A percentile compares a stretch with the other conserved stretches of the same genome.
Evolutionary conservation across 1,140 invertebrate species (phyloP).

Genomic region (Cotesia vestalis): DNA sequence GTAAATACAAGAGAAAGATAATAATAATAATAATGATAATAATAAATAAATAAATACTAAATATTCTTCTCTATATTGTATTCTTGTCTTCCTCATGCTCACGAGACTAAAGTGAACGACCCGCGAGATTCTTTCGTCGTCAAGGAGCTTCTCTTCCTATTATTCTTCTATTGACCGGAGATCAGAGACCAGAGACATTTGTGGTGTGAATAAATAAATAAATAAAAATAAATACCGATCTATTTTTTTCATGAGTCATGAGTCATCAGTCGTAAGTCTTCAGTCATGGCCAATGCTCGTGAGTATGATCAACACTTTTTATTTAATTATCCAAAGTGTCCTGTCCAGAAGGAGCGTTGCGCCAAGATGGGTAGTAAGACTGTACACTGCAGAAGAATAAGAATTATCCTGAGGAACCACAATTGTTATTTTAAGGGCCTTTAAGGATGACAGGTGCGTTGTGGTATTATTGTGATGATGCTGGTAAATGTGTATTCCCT

Average conservation of each 20-base stretch:
- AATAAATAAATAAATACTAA: too few species aligned
- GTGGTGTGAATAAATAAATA: slow-evolving; percentile 47
- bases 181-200: neutral
- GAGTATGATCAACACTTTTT: neutral
- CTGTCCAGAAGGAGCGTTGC: neutral
- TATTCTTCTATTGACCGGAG: too few species aligned
- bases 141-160: neutral
- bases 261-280: neutral
- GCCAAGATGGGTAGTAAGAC: too few species aligned
- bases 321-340: slow-evolving; percentile 1
- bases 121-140: neutral
- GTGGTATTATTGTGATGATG: slow-evolving; percentile 53
- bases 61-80: too few species aligned
- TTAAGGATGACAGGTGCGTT: slow-evolving; percentile 64
- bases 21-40: neutral
- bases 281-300: too few species aligned
- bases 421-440: slow-evolving; percentile 64
- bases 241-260: slow-evolving; percentile 39
- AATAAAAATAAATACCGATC: slow-evolving; percentile 43
- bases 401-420: slow-evolving; percentile 50
- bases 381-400: too few species aligned
- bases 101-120: neutral
- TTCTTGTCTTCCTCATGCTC: too few species aligned
- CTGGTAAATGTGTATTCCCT: neutral
- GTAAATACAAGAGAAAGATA: slow-evolving; percentile 50